Evolutionary conservation across 2,888 invertebrate genomes (phyloP), one percentile per base, ranked within the genome.

Genomic region (Malthinus flaveolus): DNA sequence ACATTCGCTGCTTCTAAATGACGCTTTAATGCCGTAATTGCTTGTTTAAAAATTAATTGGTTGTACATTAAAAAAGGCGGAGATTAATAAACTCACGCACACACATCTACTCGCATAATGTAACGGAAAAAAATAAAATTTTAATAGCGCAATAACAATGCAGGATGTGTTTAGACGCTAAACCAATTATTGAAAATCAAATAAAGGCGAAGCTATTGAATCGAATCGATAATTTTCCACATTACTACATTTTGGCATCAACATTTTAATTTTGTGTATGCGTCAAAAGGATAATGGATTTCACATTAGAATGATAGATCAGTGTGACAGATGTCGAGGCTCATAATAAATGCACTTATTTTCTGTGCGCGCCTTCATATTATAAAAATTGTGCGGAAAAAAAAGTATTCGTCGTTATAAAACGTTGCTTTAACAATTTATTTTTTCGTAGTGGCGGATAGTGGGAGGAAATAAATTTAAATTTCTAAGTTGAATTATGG

Each of bases 191-290:
- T 23, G 32, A 48, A 35, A 10, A 36, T 39, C 32, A 46, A 54
- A 48, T 46, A 11, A 13, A 39, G 32, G n/a, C n/a, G 8, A 31
- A 15, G 52, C 11, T 46, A 45, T 34, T 44, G 46, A 54, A 54
- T 8, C 47, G 35, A 57, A 52, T 57, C 57, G 51, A 57, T 57
- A 57, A 23, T 42, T 37, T 57, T 47, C 47, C 57, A 47, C 33
- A 57, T 23, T 50, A 51, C 51, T 51, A 39, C 57, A 52, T 57
- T 57, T 57, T 37, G 33, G 51, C 51, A 57, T 57, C 57, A 50
- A 52, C 13, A 51, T 33, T 57, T 57, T 57, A 57, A 46, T 57
- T 39, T 34, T 39, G 23, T 51, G 51, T 57, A n/a, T n/a, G 47
- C 47, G 52, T 37, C 46, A 57, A 50, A 51, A 50, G 57, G 3